phyloP scores from a whole-genome alignment of 2,888 invertebrate species.

The Callosobruchus maculatus region DNA sequence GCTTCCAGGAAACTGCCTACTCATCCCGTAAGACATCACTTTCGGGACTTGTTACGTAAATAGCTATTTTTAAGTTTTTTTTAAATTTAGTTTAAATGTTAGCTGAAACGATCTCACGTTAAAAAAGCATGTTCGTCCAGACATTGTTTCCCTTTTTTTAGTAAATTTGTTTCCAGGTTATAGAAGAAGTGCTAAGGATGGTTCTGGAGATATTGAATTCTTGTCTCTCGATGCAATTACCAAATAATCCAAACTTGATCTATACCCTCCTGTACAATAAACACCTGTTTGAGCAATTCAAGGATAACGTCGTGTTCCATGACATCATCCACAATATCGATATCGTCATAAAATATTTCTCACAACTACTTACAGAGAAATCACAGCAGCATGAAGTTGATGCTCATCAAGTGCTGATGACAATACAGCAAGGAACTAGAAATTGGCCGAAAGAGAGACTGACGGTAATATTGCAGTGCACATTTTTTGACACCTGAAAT shows the following conservation, averaged over 20 bases:
- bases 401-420: slow-evolving; percentile 80
- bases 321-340: slow-evolving; percentile 94
- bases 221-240: slow-evolving; percentile 81
- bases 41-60: too few species aligned
- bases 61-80: too few species aligned
- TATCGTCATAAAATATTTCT: slow-evolving; percentile 75
- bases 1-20: too few species aligned
- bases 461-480: slow-evolving; percentile 58
- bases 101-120: too few species aligned
- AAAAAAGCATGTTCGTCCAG: not conserved
- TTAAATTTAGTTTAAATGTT: too few species aligned
- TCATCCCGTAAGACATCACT: too few species aligned
- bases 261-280: slow-evolving; percentile 94
- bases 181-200: slow-evolving; percentile 96
- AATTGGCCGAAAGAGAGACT: slow-evolving; percentile 93
- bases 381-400: slow-evolving; percentile 66
- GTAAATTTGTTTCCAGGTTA: slow-evolving; percentile 19
- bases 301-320: slow-evolving; percentile 85
- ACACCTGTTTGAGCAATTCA: slow-evolving; percentile 82
- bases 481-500: not conserved
- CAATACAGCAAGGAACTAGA: slow-evolving; percentile 86
- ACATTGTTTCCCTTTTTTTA: too few species aligned
- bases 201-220: slow-evolving; percentile 96
- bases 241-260: slow-evolving; percentile 86
- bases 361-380: slow-evolving; percentile 59